Evolutionary conservation across 2,113 vertebrate species (phyloP).

Genomic region (Chelonoidis abingdonii): DNA sequence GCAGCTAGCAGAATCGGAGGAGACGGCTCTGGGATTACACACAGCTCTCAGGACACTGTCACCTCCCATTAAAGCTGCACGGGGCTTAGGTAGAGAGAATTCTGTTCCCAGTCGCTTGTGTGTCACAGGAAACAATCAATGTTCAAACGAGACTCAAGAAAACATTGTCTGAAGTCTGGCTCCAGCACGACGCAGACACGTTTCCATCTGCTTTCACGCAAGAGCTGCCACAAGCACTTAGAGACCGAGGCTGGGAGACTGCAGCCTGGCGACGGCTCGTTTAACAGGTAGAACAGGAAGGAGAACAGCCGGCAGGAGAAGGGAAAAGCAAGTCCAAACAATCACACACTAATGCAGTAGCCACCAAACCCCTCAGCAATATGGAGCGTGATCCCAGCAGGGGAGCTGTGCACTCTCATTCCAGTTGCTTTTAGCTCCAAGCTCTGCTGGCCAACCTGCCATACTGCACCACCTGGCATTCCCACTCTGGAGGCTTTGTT

Average conservation of each 20-base stretch:
- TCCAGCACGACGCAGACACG: rapidly evolving
- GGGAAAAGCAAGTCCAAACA: neutral
- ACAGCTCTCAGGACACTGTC: neutral
- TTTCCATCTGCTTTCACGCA: neutral
- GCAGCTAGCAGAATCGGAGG: neutral
- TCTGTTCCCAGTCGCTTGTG: neutral
- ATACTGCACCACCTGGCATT: neutral
- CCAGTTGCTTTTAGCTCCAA: neutral
- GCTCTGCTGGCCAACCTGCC: neutral
- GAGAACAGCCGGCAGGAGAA: neutral
- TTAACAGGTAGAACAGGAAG: neutral
- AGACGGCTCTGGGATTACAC: neutral
- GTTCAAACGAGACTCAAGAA: neutral
- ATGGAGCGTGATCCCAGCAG: neutral
- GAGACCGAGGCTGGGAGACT: neutral
- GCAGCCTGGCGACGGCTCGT: neutral
- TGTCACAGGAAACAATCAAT: neutral
- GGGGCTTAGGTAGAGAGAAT: neutral
- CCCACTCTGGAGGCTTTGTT: neutral
- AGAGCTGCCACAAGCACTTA: rapidly evolving
- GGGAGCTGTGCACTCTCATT: neutral
- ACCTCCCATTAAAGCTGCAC: neutral
- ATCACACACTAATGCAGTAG: neutral
- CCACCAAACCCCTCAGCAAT: neutral
- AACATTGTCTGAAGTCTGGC: neutral